Conservation (phyloP, 2,113 vertebrate genomes). For the Raja brachyura region DNA sequence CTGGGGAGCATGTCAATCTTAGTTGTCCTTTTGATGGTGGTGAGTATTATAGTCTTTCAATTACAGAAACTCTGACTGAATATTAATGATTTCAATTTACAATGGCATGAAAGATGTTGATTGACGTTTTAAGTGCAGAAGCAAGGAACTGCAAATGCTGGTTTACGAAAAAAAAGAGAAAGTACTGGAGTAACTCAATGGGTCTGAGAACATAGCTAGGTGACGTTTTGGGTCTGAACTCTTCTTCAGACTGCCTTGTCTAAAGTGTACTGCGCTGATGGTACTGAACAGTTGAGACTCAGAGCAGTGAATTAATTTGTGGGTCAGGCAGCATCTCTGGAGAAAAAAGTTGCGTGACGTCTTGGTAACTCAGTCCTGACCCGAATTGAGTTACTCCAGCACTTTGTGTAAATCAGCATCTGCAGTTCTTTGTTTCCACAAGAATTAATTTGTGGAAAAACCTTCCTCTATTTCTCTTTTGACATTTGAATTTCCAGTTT, state of each 20-base stretch:
- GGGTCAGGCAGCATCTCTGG: no score
- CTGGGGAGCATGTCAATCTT: neutral
- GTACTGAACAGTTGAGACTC: neutral
- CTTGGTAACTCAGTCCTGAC: no score
- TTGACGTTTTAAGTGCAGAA: neutral
- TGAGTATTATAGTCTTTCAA: neutral
- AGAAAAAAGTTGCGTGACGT: no score
- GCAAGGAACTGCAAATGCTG: no score
- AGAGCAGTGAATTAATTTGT: neutral
- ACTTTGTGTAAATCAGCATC: no score
- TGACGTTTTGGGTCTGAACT: no score
- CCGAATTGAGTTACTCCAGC: no score
- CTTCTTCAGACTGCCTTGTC: no score
- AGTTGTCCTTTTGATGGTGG: conserved; percentile 20
- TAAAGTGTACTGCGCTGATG: neutral
- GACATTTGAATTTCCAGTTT: neutral
- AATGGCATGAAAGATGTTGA: neutral
- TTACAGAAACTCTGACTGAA: neutral
- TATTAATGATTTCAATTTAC: neutral
- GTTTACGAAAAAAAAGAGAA: no score
- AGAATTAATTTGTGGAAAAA: neutral
- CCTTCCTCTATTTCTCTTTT: neutral
- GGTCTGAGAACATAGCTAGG: no score
- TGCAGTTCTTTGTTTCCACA: no score
- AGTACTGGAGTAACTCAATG: no score